These are phyloP conservation scores for Hemiscyllium ocellatum DNA, from an alignment of 2,113 vertebrate genomes.

Conservation along the genomic window DNA sequence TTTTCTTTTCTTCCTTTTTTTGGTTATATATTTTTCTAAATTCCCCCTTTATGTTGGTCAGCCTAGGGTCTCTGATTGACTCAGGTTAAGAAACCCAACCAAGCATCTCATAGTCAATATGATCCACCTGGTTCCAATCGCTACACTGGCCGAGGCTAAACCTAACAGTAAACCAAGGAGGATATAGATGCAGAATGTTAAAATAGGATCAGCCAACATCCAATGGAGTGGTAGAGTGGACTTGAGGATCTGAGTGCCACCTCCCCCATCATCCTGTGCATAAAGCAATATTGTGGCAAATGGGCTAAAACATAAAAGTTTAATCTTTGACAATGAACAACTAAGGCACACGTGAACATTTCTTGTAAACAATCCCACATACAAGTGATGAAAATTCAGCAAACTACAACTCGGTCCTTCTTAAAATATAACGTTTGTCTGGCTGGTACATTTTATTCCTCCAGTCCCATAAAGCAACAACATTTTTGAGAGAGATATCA, in stretches of 20 bases:
- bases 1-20: no score
- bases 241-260: not conserved
- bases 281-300: not conserved
- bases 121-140: no score
- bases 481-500: not conserved
- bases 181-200: not conserved
- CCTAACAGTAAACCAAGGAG: not conserved
- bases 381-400: not conserved
- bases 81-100: no score
- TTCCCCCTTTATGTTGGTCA: no score
- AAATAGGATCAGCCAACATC: not conserved
- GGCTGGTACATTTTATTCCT: not conserved
- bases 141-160: no score
- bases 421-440: not conserved
- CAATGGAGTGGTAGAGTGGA: not conserved
- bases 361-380: not conserved
- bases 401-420: not conserved
- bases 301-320: not conserved
- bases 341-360: not conserved
- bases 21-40: no score
- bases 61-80: no score
- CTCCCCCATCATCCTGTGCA: not conserved
- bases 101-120: no score
- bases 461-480: not conserved
- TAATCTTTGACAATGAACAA: not conserved